Conservation (phyloP, 2,113 vertebrate genomes). For the Xiphophorus couchianus region DNA sequence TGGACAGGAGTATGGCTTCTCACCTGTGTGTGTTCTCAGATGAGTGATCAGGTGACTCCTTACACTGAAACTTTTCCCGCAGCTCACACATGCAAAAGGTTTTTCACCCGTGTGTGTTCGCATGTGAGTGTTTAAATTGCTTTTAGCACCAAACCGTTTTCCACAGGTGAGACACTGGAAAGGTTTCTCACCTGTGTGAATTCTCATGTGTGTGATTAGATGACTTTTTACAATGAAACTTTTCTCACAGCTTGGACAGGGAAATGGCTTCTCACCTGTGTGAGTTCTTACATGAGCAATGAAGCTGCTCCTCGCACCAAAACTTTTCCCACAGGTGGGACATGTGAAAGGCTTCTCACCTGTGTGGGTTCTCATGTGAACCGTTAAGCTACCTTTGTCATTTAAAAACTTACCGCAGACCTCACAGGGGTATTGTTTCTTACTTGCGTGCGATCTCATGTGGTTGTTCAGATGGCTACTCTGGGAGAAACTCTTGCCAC, state of each 20-base stretch:
- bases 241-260: neutral
- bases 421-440: neutral
- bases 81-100: neutral
- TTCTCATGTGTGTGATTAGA: neutral
- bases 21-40: slow-evolving; percentile 2
- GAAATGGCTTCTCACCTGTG: neutral
- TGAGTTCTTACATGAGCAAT: slow-evolving; percentile 5
- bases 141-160: neutral
- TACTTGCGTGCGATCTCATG: neutral
- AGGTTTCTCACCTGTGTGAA: neutral
- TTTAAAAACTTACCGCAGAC: neutral
- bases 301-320: neutral
- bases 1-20: neutral
- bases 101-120: neutral
- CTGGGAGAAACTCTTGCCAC: neutral
- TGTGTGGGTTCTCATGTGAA: neutral
- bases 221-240: neutral
- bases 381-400: neutral
- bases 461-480: neutral
- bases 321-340: slow-evolving; percentile 2
- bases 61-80: slow-evolving; percentile 4
- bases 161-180: slow-evolving; percentile 1
- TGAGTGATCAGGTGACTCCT: slow-evolving; percentile 3
- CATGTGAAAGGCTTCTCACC: slow-evolving; percentile 5
- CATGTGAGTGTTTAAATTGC: neutral